Evolutionary conservation across 2,888 invertebrate species (phyloP), one percentile per base, ranked within the genome.

Genomic region (Dynastes maya): DNA sequence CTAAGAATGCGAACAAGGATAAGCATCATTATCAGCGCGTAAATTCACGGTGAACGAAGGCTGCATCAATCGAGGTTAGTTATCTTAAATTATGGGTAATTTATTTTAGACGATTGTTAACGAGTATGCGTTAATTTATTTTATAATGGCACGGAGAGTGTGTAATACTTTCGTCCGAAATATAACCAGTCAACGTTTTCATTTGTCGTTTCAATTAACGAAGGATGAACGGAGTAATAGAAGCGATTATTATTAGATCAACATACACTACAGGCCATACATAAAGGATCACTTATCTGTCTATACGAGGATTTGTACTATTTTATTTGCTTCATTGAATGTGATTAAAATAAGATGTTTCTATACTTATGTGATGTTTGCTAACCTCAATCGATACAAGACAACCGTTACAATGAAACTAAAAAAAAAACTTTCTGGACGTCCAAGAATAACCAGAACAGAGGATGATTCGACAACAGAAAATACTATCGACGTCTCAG

Each of bases 31-130:
- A 58, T 58, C 58, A 16, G 27, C 71, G 58, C 16, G 37, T 71
- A 37, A 55, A 58, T 58, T 55, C 13, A 71, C 2, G 32, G 5
- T 16, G 22, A 51, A 37, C 22, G 71, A 71, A 71, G 71, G 71
- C 55, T 71, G 22, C 40, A 71, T 58, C 55, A 71, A 71, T 71
- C 58, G 58, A 71, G 71, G 71, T 58, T 71, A 71, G 16, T 40
- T 58, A 32, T 71, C 55, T 71, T 1, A 11, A 55, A 40, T 71
- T 71, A 29, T 70, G 32, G 53, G 71, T 58, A 58, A 71, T 71
- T 71, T 71, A 37, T 71, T 16, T 37, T 32, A 58, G 22, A 71
- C 40, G 37, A 16, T 32, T 37, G 55, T 71, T 71, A 71, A 71
- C 71, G 58, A 32, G 8, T 16, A 55, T 16, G 71, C 37, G 71